Base-by-base conservation (phyloP, 2,888 invertebrate species). In the Lasioglossum vierecki region DNA sequence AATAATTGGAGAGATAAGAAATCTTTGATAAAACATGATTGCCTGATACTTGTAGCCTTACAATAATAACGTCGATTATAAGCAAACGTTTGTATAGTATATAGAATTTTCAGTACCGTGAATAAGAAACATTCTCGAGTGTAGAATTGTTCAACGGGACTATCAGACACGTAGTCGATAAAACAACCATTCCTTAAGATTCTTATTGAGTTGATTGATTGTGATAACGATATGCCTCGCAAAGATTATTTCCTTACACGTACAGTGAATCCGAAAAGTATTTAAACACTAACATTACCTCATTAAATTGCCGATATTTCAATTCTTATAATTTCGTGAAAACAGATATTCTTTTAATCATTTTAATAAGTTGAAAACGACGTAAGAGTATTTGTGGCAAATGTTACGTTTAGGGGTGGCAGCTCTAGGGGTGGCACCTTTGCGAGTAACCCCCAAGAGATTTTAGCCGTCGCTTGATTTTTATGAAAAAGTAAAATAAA, bases 141-240 rank as follows among this genome's bases (percentile, higher is more conserved):
- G 9, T 35, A 78, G 13, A 41, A 41, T 44, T 76, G 71, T 3
- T 60, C 3, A 39, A 4, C 6, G 66, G 26, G 60, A 35, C 57
- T 60, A 41, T 46, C 22, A 22, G 70, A 71, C 44, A 30, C 57
- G n/a, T 26, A 46, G 49, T n/a, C 60, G 46, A 46, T 26, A 11
- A 22, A 70, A 44, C 26, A 26, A 46, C 35, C 5, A 41, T 66
- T 71, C n/a, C 60, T 46, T 22, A 18, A 35, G 44, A 53, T 46
- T 60, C 60, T 63, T 57, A 79, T 30, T 8, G 35, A 15, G 44
- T 73, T 1, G 66, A 77, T 72, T 81, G 81, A 89, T 84, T 90
- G 74, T 68, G 57, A 78, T 46, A 86, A 73, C 81, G 82, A 86
- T 86, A 90, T 80, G 83, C 88, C 84, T 26, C 53, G 68, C 57